Evolutionary conservation across 2,888 invertebrate genomes (phyloP), one percentile per base, ranked within the genome.

Genomic region (Globia sparganii): DNA sequence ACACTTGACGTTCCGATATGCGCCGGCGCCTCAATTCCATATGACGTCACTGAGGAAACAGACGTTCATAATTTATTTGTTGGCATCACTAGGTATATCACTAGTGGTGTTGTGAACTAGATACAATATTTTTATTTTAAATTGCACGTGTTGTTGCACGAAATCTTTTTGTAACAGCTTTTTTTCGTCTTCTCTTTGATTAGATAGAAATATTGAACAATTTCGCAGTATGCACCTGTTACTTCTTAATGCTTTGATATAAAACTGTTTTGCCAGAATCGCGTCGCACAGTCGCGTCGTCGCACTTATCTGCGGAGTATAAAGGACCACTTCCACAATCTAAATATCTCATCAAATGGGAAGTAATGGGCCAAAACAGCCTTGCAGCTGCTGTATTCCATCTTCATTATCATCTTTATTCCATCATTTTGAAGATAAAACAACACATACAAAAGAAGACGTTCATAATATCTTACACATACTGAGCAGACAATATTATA

Each of bases 1-100:
- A 76, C 91, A 90, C 92, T 93, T 74, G 91, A 93, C 80, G 91
- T 90, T 79, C 90, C 88, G 77, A 69, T 82, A 86, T 85, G 70
- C 80, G 75, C 72, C 82, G 91, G 91, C 91, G 92, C 90, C 91
- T 86, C 77, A 80, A 86, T 85, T 71, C 69, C 37, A 83, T 75
- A 71, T 76, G 75, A 84, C 90, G 87, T 88, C 88, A 86, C 82
- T 78, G 59, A 59, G 77, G 84, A 81, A 83, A 81, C 88, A 87
- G 84, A 89, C 84, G 75, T 34, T 70, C 71, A 49, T 78, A 74
- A 83, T 83, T 75, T 84, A 86, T 83, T 83, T 72, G 80, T 75
- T 77, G 77, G 84, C 84, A 75, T 25, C 67, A 75, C 65, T 77
- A n/a, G n/a, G n/a, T n/a, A 64, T 70, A 78, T 83, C 75, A 85